These are phyloP conservation scores for Meghimatium bilineatum DNA, from an alignment of 2,888 invertebrate genomes.

Conservation along the genomic window DNA sequence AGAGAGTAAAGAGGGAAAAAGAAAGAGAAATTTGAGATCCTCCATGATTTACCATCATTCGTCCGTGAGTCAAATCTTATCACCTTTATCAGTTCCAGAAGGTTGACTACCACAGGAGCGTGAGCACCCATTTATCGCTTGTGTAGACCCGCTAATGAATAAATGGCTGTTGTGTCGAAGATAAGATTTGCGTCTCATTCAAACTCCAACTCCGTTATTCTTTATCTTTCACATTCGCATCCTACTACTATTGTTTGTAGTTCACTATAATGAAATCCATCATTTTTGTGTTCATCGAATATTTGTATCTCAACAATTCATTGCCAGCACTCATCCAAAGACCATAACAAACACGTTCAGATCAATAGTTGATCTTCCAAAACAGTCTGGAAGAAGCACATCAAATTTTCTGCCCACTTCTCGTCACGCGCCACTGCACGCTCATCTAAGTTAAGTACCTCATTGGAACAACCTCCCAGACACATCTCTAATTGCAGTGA, in stretches of 20 bases:
- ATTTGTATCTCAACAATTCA: not conserved
- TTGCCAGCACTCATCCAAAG: not conserved
- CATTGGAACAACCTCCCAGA: not conserved
- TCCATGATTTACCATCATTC: not conserved
- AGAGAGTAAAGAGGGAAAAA: not conserved
- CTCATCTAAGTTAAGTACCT: not conserved
- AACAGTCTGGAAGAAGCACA: not conserved
- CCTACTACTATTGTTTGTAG: not conserved
- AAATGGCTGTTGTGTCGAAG: not conserved
- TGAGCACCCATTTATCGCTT: not conserved
- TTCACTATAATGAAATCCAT: not conserved
- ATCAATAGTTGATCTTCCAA: not conserved
- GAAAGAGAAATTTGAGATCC: not conserved
- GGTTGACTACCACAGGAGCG: not conserved
- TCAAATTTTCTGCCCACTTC: not conserved
- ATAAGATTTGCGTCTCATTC: not conserved
- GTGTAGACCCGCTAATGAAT: not conserved
- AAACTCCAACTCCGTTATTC: not conserved
- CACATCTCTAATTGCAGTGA: not conserved
- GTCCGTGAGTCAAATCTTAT: not conserved
- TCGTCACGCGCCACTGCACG: not conserved
- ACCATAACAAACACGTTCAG: not conserved
- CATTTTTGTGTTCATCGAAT: not conserved
- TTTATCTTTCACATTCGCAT: conserved; percentile 3
- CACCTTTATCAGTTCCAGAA: not conserved